phyloP scores from a whole-genome alignment of 2,113 vertebrate species.

The Galbula dea region DNA sequence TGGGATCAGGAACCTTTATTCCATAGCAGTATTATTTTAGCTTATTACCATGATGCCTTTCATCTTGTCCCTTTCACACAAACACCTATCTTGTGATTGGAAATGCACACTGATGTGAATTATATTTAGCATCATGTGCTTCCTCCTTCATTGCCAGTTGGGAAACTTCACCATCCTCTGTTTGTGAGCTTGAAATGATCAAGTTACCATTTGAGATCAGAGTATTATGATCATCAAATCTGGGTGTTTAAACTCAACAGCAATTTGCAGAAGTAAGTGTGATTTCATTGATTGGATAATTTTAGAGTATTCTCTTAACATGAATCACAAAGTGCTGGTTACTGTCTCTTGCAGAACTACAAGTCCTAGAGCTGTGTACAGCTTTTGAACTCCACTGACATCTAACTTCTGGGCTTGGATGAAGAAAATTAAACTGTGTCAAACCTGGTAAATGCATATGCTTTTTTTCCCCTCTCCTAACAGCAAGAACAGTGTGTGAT shows the following conservation, averaged over 20 bases:
- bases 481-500: conserved; percentile 4
- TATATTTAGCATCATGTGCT: conserved; percentile 10
- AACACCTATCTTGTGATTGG: neutral
- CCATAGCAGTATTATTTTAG: neutral
- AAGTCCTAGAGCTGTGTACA: neutral
- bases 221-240: neutral
- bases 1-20: neutral
- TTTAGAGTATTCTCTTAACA: conserved; percentile 37
- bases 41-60: neutral
- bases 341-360: neutral
- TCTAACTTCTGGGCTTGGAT: neutral
- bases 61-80: neutral
- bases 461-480: neutral
- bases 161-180: neutral
- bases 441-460: neutral
- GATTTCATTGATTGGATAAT: conserved; percentile 51
- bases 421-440: conserved; percentile 38
- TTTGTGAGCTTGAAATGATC: conserved; percentile 1
- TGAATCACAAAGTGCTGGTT: conserved; percentile 41
- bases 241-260: neutral
- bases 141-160: neutral
- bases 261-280: conserved; percentile 18
- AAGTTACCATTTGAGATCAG: neutral
- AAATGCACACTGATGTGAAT: neutral
- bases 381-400: conserved; percentile 24